Evolutionary conservation across 2,113 vertebrate genomes (phyloP).

Genomic region (Nestor notabilis): DNA sequence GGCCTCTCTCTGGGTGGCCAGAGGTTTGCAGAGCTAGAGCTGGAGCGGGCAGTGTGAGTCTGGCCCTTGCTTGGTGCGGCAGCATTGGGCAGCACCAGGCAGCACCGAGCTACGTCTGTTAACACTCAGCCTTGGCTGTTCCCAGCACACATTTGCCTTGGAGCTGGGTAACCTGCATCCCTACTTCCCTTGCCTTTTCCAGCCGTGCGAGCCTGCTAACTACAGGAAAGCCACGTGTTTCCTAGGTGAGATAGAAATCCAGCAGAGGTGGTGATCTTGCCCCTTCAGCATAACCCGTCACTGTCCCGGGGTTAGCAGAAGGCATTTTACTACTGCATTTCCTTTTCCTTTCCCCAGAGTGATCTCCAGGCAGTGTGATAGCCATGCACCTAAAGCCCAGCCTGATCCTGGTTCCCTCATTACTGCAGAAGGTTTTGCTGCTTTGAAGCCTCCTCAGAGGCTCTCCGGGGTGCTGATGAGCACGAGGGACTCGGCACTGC

Average conservation of each 20-base stretch:
- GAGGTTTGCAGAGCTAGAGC: rapidly evolving
- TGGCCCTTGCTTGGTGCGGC: rapidly evolving
- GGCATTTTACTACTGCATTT: background rate
- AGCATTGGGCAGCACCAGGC: background rate
- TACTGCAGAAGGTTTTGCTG: background rate
- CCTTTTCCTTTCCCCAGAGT: background rate
- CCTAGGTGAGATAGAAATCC: background rate
- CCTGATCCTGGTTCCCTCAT: background rate
- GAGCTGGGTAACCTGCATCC: no score
- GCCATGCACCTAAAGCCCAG: background rate
- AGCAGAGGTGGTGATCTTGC: background rate
- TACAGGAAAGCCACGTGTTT: rapidly evolving
- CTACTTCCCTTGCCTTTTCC: background rate
- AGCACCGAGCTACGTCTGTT: rapidly evolving
- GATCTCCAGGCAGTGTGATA: rapidly evolving
- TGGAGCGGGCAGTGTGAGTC: rapidly evolving
- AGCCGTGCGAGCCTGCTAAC: background rate
- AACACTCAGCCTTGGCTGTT: rapidly evolving
- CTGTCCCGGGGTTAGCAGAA: background rate
- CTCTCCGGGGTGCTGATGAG: background rate
- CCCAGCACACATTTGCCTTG: rapidly evolving
- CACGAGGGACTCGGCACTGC: background rate
- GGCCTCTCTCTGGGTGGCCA: rapidly evolving
- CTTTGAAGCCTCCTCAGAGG: background rate
- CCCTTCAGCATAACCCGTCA: background rate